Evolutionary conservation across 2,888 invertebrate species (phyloP).

Genomic region (Ischnus inquisitorius): DNA sequence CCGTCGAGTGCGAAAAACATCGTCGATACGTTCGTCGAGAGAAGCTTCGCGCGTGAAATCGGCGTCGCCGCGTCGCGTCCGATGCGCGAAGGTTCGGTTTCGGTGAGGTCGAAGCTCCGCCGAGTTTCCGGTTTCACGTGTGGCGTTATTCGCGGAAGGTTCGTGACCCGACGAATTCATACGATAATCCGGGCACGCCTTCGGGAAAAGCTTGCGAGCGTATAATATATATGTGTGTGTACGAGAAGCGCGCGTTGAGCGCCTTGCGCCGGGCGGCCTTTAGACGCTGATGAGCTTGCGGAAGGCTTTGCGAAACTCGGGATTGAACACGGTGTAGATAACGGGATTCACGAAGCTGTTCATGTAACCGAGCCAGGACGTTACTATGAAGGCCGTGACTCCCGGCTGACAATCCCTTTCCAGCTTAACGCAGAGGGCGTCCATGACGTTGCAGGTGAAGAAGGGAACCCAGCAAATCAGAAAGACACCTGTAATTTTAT

Average conservation of each 20-base stretch:
- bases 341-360: constrained; percentile 97
- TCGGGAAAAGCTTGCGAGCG: not conserved
- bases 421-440: constrained; percentile 97
- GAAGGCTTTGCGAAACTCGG: constrained; percentile 99
- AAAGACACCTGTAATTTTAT: constrained; percentile 97
- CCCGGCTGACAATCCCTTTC: constrained; percentile 93
- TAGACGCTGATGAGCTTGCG: constrained; percentile 92
- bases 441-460: constrained; percentile 99
- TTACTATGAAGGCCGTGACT: constrained; percentile 95
- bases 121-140: not conserved
- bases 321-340: constrained; percentile 98
- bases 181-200: constrained; percentile 16
- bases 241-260: not conserved
- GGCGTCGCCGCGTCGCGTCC: too few species aligned
- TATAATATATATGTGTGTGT: too few species aligned
- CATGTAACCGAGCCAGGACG: constrained; percentile 99
- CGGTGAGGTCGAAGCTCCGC: not conserved
- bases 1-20: too few species aligned
- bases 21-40: too few species aligned
- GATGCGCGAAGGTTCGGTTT: too few species aligned
- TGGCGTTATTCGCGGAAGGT: not conserved
- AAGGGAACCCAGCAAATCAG: constrained; percentile 99
- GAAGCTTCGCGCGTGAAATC: too few species aligned
- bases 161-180: not conserved
- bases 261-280: constrained; percentile 15